phyloP scores from a whole-genome alignment of 2,113 vertebrate genomes.

The Montifringilla adamsi region DNA sequence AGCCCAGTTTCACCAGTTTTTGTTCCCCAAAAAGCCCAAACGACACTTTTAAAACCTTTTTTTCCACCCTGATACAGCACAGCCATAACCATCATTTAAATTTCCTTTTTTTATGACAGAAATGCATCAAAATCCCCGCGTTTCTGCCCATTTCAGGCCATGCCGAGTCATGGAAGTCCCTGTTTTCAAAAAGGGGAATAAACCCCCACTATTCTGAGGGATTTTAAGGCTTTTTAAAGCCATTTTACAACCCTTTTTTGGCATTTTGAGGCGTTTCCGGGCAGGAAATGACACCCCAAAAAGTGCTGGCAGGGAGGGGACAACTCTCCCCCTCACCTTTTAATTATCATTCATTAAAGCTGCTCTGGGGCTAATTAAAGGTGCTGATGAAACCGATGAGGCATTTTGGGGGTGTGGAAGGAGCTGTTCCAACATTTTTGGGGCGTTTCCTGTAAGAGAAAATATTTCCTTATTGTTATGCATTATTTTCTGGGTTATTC shows the following conservation, averaged over 20 bases:
- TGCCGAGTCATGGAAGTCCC: not conserved
- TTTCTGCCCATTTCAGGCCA: not conserved
- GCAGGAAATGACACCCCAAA: not conserved
- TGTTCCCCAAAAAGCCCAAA: fast-evolving
- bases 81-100: not conserved
- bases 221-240: not conserved
- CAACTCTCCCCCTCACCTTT: not conserved
- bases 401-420: not conserved
- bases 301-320: not conserved
- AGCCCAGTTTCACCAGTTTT: fast-evolving
- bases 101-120: fast-evolving
- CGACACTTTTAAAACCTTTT: fast-evolving
- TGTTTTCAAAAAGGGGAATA: fast-evolving
- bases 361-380: not conserved
- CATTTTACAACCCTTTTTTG: fast-evolving
- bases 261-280: not conserved
- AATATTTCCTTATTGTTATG: not conserved
- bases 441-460: not conserved
- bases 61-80: not conserved
- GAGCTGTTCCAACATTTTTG: not conserved
- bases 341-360: not conserved
- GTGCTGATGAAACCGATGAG: not conserved
- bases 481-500: not conserved
- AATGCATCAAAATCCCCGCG: fast-evolving
- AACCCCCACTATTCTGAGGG: fast-evolving